phyloP scores from a whole-genome alignment of 2,113 vertebrate genomes.

The Phyllostomus discolor region DNA sequence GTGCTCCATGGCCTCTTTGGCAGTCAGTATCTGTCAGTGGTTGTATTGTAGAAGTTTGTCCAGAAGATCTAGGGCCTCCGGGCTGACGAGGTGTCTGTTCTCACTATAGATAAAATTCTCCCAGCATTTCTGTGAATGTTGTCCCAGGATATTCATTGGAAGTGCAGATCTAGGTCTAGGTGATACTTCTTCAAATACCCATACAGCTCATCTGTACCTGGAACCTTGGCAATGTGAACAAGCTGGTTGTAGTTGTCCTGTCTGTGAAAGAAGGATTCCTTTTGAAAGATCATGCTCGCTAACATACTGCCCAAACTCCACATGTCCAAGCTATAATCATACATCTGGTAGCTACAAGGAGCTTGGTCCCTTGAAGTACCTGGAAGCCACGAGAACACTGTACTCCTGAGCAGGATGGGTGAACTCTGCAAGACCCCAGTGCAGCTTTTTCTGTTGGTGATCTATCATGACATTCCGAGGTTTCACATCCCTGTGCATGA shows the following conservation, averaged over 20 bases:
- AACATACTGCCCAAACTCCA: constrained; percentile 99
- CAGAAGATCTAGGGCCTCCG: constrained; percentile 95
- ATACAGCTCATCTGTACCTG: constrained; percentile 96
- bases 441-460: constrained; percentile 98
- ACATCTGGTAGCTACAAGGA: constrained; percentile 99
- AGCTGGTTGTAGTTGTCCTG: constrained; percentile 99
- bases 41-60: constrained; percentile 98
- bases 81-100: constrained; percentile 96
- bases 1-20: constrained; percentile 97
- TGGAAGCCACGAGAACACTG: constrained; percentile 96
- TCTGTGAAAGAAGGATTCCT: constrained; percentile 98
- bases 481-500: constrained; percentile 99
- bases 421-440: constrained; percentile 98
- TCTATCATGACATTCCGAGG: constrained; percentile 99
- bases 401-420: constrained; percentile 99
- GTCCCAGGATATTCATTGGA: constrained; percentile 96
- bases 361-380: constrained; percentile 99
- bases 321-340: constrained; percentile 99
- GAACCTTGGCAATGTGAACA: constrained; percentile 97
- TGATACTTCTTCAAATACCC: constrained; percentile 98
- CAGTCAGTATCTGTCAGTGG: constrained; percentile 98
- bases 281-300: constrained; percentile 99
- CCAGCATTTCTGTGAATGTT: constrained; percentile 97
- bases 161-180: constrained; percentile 98
- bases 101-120: constrained; percentile 98